Conservation (phyloP, 2,888 invertebrate species). For the Scaptomyza reducta region DNA sequence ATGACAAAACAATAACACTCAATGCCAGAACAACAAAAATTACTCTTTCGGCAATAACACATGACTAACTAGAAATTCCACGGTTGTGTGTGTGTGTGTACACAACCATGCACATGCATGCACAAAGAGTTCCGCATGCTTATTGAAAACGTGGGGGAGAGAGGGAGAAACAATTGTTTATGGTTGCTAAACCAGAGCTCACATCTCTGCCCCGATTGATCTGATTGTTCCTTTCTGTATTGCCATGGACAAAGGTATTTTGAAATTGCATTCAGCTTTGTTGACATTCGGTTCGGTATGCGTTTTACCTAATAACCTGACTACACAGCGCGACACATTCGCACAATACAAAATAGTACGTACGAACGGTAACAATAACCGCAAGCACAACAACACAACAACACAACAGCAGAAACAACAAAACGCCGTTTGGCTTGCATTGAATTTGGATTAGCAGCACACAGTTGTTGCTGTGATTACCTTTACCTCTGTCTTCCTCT, state of each 20-base stretch:
- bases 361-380: conserved; percentile 6
- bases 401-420: not conserved
- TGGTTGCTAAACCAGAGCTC: not conserved
- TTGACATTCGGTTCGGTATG: conserved; percentile 16
- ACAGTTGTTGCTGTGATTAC: not conserved
- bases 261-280: conserved; percentile 29
- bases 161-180: not conserved
- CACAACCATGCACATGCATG: not conserved
- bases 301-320: conserved; percentile 16
- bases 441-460: conserved; percentile 42
- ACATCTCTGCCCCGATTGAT: not conserved
- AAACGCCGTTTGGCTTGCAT: conserved; percentile 8
- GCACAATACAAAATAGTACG: conserved; percentile 1
- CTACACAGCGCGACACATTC: not conserved
- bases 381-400: conserved; percentile 9
- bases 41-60: not conserved
- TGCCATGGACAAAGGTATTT: conserved; percentile 9
- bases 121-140: not conserved
- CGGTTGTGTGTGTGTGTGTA: no score
- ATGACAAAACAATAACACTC: not conserved
- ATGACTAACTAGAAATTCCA: not conserved
- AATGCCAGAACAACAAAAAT: not conserved
- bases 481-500: not conserved
- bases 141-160: not conserved
- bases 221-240: not conserved